These are phyloP conservation scores for Athetis lepigone DNA, from an alignment of 2,888 invertebrate species.

Conservation along the genomic window DNA sequence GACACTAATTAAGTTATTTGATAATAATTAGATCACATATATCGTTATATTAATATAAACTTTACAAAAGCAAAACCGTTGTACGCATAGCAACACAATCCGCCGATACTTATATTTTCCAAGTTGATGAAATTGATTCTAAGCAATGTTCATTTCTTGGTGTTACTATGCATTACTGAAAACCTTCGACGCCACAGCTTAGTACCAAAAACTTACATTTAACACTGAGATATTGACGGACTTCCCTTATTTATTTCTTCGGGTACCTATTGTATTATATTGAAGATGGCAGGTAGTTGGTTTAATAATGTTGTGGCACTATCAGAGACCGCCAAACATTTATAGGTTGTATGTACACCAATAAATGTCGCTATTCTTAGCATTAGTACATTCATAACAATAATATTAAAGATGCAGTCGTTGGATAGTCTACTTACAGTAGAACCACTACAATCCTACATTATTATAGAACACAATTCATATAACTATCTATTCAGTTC, in stretches of 20 bases:
- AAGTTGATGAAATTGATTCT: background rate
- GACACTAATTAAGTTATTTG: constrained; percentile 66
- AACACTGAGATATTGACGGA: constrained; percentile 19
- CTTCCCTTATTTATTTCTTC: background rate
- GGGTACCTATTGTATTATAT: constrained; percentile 17
- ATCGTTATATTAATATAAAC: constrained; percentile 70
- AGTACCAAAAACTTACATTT: constrained; percentile 9
- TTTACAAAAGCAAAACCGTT: constrained; percentile 69
- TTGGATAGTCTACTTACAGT: constrained; percentile 55
- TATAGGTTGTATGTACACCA: constrained; percentile 25
- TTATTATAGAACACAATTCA: constrained; percentile 64
- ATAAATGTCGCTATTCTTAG: constrained; percentile 38
- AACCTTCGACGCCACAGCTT: background rate
- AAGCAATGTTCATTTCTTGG: background rate
- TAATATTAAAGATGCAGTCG: constrained; percentile 52
- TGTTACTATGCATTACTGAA: constrained; percentile 25
- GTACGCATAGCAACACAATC: constrained; percentile 40
- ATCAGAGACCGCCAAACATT: constrained; percentile 28
- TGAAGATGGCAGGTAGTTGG: constrained; percentile 13
- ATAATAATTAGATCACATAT: constrained; percentile 80
- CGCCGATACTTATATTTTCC: background rate
- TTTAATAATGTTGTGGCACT: constrained; percentile 26
- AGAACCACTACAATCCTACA: constrained; percentile 44
- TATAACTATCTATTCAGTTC: constrained; percentile 73
- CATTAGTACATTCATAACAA: constrained; percentile 32